Base-by-base conservation (phyloP, 2,888 invertebrate species). In the Caenorhabditis sp. region DNA sequence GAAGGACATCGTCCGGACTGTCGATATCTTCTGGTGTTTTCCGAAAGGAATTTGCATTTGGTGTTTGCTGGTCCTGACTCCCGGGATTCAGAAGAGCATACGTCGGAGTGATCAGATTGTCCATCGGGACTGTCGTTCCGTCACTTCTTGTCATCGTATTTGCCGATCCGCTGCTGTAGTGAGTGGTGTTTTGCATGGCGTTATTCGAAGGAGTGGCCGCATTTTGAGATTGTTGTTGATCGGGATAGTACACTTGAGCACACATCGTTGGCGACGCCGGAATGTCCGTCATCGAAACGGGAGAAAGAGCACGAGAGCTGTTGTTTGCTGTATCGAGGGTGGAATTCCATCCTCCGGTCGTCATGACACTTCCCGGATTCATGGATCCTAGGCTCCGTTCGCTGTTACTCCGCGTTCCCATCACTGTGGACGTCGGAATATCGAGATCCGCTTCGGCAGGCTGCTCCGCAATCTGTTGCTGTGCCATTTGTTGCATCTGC, bases 191-290 rank as follows among this genome's bases (percentile, higher is more conserved):
- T 6, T 50, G 65, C 3, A 61, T 74, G 1, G 66, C 46, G 22
- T 74, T 74, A 5, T 50, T 59, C 3, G 43, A 22, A 17, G 41
- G 24, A 17, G 37, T 20, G 8, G 17, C 8, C 43, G 13, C 9
- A 11, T 1, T 2, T 22, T 45, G 43, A 4, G 13, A 20, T 13
- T 46, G 53, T 5, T 45, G 35, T 8, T 41, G 41, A n/a, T 52
- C n/a, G 24, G 41, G 43, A n/a, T 17, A 15, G 30, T 17, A 20
- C n/a, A 66, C 43, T 26, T 73, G 63, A 1, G 72, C 71, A 46
- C 77, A 86, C 53, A 85, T 81, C 1, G 86, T 85, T 22, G 87
- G 87, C 6, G 85, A 85, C 30, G 83, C 85, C 20, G 87, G 87
- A 27, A 87, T 74, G 27, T 87, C 85, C 9, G 82, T 79, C 15